Conservation (phyloP, 1,140 invertebrate genomes). For the Drosophila nasuta region DNA sequence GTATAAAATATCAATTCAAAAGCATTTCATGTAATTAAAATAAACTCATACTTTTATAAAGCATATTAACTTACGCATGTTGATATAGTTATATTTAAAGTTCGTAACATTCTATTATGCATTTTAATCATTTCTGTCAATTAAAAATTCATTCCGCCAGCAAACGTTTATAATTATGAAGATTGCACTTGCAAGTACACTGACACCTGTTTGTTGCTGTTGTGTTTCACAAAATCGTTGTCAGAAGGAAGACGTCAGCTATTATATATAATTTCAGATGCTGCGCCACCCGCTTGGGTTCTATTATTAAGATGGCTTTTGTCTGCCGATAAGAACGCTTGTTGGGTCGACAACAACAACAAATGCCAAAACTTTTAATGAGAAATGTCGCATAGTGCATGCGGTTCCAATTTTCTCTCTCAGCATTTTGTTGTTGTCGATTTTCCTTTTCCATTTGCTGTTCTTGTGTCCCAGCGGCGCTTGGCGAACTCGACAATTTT, state of each 20-base stretch:
- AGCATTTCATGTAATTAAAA: too few relatives aligned
- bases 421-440: conserved; percentile 17
- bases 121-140: not conserved
- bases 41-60: too few relatives aligned
- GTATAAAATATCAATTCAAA: too few relatives aligned
- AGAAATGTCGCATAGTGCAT: conserved; percentile 74
- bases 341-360: conserved; percentile 43
- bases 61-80: too few relatives aligned
- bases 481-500: conserved; percentile 76
- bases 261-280: conserved; percentile 17
- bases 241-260: not conserved
- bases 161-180: not conserved
- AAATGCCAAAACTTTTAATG: conserved; percentile 75
- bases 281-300: conserved; percentile 23
- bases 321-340: conserved; percentile 74
- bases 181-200: conserved; percentile 16
- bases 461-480: conserved; percentile 55
- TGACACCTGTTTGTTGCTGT: conserved; percentile 55
- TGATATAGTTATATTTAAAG: not conserved
- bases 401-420: conserved; percentile 57
- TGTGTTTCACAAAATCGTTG: not conserved
- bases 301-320: conserved; percentile 71
- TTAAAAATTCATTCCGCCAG: not conserved
- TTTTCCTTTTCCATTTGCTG: conserved; percentile 5
- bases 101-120: not conserved